Evolutionary conservation across 2,797 vertebrate species (phyloP), one percentile per base, ranked within the genome.

Genomic region (Sebastes vulpes): DNA sequence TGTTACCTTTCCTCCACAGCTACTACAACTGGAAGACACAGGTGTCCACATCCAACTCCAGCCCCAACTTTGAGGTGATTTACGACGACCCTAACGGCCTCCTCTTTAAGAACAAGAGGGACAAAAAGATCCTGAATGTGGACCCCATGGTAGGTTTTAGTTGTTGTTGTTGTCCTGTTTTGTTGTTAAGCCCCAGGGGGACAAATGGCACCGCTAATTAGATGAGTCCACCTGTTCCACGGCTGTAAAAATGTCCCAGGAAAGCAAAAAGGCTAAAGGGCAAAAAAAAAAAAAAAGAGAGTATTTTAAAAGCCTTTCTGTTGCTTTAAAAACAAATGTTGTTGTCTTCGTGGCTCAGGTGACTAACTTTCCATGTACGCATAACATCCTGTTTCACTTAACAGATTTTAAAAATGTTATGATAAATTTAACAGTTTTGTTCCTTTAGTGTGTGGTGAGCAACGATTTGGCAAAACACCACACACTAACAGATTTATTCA

Each of bases 21-120:
- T 98, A 97, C 95, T 98, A 97, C 94, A 98, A 98, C 93, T 97
- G 97, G 97, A 94, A 95, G 79, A 97, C 93, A 20, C 96, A 96
- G 68, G 77, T 93, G 76, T 95, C 94, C 79, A 73, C 93, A 20
- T 96, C 95, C 71, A 96, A 95, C 85, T 91, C 95, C 60, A 98
- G 95, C 83, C 89, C 92, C 10, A 97, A 98, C 95, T 98, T 97
- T 77, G 90, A 97, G 85, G 97, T 97, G 92, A 95, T 97, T 86
- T 90, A 95, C 5, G 95, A 97, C 50, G 93, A 96, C 77, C 83
- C 90, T 1, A 89, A 88, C 18, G 96, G 97, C 63, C 92, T 98
- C 70, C 96, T 97, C 87, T 98, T 98, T 85, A 96, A 93, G 94
- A 97, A 95, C 93, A 97, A 95, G 92, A 95, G 76, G 63, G 96